Evolutionary conservation across 92 coral and sea anemone genomes (phyloP).

Genomic region (Epizoanthus fatuus): DNA sequence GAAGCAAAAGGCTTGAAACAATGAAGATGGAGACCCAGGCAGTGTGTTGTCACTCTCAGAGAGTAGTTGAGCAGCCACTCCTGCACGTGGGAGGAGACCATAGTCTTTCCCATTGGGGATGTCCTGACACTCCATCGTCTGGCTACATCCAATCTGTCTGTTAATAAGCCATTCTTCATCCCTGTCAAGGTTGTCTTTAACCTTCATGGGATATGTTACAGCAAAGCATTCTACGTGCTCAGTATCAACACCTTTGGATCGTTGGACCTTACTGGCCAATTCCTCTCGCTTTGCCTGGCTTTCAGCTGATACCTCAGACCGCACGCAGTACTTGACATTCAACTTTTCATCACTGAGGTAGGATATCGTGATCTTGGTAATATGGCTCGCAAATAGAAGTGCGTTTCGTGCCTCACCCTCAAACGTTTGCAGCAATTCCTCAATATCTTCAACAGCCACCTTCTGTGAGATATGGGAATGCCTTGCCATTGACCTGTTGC

Average conservation of each 20-base stretch:
- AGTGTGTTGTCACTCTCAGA: not conserved
- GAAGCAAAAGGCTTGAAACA: conserved; percentile 38
- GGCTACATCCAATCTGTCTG: conserved; percentile 27
- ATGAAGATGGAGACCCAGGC: not conserved
- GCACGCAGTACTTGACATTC: conserved; percentile 31
- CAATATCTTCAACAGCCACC: not conserved
- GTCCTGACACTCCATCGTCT: not conserved
- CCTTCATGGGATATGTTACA: conserved; percentile 38
- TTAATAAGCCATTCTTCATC: conserved; percentile 43
- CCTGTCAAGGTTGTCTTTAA: conserved; percentile 21
- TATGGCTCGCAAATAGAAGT: conserved; percentile 33
- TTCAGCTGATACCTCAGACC: conserved; percentile 25
- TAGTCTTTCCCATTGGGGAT: conserved; percentile 23
- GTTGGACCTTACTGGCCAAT: not conserved
- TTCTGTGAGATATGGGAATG: conserved; percentile 30
- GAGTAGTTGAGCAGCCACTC: conserved; percentile 33
- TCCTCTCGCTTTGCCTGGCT: conserved; percentile 32
- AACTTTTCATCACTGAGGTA: not conserved
- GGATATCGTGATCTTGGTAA: conserved; percentile 38
- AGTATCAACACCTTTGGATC: conserved; percentile 1
- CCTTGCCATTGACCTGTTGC: not conserved
- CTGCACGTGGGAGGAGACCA: conserved; percentile 40
- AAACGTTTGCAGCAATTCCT: conserved; percentile 2
- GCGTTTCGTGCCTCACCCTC: conserved; percentile 4
- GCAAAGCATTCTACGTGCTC: conserved; percentile 20